Evolutionary conservation across 2,888 invertebrate species (phyloP).

Genomic region (Bruchidius siliquastri): DNA sequence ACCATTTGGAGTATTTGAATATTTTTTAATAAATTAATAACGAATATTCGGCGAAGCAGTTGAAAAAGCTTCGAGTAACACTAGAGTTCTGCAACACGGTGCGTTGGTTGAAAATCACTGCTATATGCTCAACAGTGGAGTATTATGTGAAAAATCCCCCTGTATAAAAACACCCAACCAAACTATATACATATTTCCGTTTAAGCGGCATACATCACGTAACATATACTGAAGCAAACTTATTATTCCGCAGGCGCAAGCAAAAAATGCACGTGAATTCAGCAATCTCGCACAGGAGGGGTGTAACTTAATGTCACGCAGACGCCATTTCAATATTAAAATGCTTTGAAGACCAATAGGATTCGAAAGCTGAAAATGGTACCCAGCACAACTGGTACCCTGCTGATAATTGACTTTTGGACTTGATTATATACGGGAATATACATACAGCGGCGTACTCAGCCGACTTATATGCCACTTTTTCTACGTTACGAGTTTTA

Average conservation of each 20-base stretch:
- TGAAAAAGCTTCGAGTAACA: too few species aligned
- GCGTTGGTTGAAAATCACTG: too few species aligned
- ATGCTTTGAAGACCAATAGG: not conserved
- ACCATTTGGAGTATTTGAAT: too few species aligned
- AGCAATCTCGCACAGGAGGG: not conserved
- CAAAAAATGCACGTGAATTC: not conserved
- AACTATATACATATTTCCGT: not conserved
- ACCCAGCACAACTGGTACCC: not conserved
- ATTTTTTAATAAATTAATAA: too few species aligned
- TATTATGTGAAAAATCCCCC: not conserved
- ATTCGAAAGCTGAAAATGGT: not conserved
- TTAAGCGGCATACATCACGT: not conserved
- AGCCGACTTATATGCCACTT: too few species aligned
- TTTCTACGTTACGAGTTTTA: too few species aligned
- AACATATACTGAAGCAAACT: not conserved
- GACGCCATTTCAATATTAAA: not conserved
- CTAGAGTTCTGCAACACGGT: too few species aligned
- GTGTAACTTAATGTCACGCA: not conserved
- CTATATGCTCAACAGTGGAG: too few species aligned
- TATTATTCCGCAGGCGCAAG: not conserved
- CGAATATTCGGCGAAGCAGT: too few species aligned
- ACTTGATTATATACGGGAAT: not conserved
- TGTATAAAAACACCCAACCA: not conserved
- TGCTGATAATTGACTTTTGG: not conserved
- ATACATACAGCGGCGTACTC: not conserved